Evolutionary conservation across 2,888 invertebrate genomes (phyloP).

Genomic region (Dryocosmus kuriphilus): DNA sequence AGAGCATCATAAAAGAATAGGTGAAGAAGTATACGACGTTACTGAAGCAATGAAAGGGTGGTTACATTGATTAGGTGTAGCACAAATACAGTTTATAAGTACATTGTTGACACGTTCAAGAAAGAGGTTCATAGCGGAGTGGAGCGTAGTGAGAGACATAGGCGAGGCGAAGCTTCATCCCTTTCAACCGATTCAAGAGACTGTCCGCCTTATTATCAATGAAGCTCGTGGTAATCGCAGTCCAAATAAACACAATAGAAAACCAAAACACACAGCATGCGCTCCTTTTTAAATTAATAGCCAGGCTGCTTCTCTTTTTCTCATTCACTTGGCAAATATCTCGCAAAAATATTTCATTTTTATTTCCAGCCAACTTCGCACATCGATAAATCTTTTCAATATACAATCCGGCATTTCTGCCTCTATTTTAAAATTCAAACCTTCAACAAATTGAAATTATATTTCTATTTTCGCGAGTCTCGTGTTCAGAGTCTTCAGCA

Average conservation of each 20-base stretch:
- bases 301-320: slow-evolving; percentile 26
- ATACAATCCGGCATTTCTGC: not conserved
- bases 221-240: slow-evolving; percentile 38
- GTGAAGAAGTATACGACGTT: slow-evolving; percentile 72
- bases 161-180: slow-evolving; percentile 77
- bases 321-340: slow-evolving; percentile 8
- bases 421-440: not conserved
- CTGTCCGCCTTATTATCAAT: slow-evolving; percentile 49
- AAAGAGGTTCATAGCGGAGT: slow-evolving; percentile 72
- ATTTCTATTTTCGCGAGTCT: not conserved
- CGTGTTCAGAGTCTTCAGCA: not conserved
- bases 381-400: not conserved
- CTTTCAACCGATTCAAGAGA: slow-evolving; percentile 75
- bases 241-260: slow-evolving; percentile 38
- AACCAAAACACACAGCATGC: slow-evolving; percentile 40
- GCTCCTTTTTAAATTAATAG: slow-evolving; percentile 33
- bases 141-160: slow-evolving; percentile 77
- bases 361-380: not conserved
- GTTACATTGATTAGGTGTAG: slow-evolving; percentile 77
- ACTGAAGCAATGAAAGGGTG: slow-evolving; percentile 76
- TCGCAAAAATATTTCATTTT: slow-evolving; percentile 8
- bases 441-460: not conserved
- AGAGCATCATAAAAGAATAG: slow-evolving; percentile 51
- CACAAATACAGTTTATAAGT: slow-evolving; percentile 71
- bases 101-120: slow-evolving; percentile 68